Base-by-base conservation (phyloP, 2,797 vertebrate genomes). In the Acomys russatus region DNA sequence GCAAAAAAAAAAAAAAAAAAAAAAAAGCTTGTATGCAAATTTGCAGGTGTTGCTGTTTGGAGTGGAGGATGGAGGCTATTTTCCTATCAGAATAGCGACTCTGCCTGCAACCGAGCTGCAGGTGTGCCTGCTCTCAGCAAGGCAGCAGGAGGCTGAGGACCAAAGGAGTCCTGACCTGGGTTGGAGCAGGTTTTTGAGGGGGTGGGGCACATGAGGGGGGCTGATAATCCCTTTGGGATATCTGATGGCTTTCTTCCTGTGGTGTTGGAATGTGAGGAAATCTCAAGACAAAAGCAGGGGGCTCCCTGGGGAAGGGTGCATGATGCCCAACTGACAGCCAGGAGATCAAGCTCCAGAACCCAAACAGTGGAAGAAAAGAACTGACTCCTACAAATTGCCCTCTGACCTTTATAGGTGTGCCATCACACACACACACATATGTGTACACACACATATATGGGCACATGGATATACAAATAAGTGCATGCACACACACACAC, bases 21-120 rank as follows among this genome's bases (percentile, higher is more conserved):
- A 44, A 44, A 44, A 44, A 77, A 23, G 23, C 49, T 80, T 56
- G 28, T 63, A 92, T 87, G 96, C 86, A 97, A 97, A 97, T 96
- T 33, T 66, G 66, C 97, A 97, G 96, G 84, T 97, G 96, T 30
- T 90, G 91, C 93, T 97, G 95, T 97, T 96, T 90, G 28, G 92
- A 97, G 94, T 64, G 64, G 73, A 94, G 64, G 80, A 51, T 54
- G 71, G 71, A 14, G 89, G 90, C 94, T 88, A 94, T 97, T 97
- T 97, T 97, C 90, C 68, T 70, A 84, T 88, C 56, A 33, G 88
- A 95, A 92, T 15, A 68, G 87, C 54, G 83, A 78, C 30, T 35
- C 70, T 66, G 79, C 38, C 70, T 71, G 76, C 73, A 76, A 18
- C 0, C 15, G 64, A 82, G 91, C 54, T 49, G 56, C 18, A 92